Evolutionary conservation across 2,888 invertebrate genomes (phyloP), one percentile per base, ranked within the genome.

Genomic region (Folsomia manolachei): DNA sequence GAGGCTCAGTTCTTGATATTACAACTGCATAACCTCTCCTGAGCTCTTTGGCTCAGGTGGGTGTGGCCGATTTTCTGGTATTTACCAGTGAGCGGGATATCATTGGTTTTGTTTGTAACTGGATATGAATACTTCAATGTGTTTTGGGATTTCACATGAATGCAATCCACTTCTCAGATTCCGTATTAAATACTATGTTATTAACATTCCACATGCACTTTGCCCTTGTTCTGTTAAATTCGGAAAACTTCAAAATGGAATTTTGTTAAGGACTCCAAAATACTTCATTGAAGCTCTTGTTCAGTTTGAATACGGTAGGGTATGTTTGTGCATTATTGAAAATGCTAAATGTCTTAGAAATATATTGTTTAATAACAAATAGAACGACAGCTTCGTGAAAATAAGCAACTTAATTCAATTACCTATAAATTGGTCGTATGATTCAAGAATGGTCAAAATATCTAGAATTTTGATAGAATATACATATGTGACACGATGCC

Each of bases 231-330:
- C 39, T 39, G 4, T 14, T 39, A 14, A 39, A 39, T 39, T 14
- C 39, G 39, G 39, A 39, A 39, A 39, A 39, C 7, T 39, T 39
- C 14, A 14, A 9, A 39, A 39, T 9, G 14, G 39, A 9, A 39
- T 39, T 4, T 51, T 60, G n/a, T 60, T 7, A 60, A 21, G 60
- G 7, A 19, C 23, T 60, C 9, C 9, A 19, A n/a, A 7, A 60
- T 60, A n/a, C 9, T 60, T 60, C 60, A 60, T 60, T 60, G 60
- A n/a, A 60, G n/a, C n/a, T 7, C 7, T 62, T 62, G 62, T 62
- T n/a, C n/a, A n/a, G n/a, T n/a, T 62, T 21, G 24, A 23, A 14
- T 62, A 2, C 62, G 39, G 39, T 39, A 9, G 14, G 7, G 14
- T 39, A 4, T n/a, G n/a, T n/a, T 9, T 9, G 39, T 14, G 39